Evolutionary conservation across 2,888 invertebrate species (phyloP).

Genomic region (Corbicula japonica): DNA sequence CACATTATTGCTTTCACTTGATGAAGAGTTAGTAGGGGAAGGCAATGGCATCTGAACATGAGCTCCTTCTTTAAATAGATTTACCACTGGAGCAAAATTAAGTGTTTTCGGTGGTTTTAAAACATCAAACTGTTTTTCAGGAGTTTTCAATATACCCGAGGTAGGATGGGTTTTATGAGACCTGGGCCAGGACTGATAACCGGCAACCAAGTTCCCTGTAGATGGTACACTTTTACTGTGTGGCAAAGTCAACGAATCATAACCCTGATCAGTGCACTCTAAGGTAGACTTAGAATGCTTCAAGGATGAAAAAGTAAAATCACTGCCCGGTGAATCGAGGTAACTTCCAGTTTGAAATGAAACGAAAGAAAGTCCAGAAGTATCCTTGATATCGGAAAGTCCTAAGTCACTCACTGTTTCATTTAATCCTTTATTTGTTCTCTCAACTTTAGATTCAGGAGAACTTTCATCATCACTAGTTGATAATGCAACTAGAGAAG

Average conservation of each 20-base stretch:
- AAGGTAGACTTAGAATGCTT: slow-evolving; percentile 57
- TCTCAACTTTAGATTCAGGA: slow-evolving; percentile 37
- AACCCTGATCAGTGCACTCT: slow-evolving; percentile 62
- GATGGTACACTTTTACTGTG: slow-evolving; percentile 24
- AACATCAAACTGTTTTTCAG: slow-evolving; percentile 68
- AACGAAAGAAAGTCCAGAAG: slow-evolving; percentile 52
- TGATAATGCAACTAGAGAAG: slow-evolving; percentile 76
- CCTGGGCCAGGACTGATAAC: slow-evolving; percentile 81
- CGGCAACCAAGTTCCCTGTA: slow-evolving; percentile 34
- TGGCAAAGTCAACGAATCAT: slow-evolving; percentile 37
- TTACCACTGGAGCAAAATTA: slow-evolving; percentile 81
- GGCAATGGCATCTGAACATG: slow-evolving; percentile 75
- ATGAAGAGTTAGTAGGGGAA: slow-evolving; percentile 72
- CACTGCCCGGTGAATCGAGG: slow-evolving; percentile 38
- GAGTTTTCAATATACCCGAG: slow-evolving; percentile 80
- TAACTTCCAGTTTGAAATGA: slow-evolving; percentile 53
- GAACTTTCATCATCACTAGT: slow-evolving; percentile 73
- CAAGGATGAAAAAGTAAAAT: slow-evolving; percentile 36
- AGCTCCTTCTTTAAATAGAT: slow-evolving; percentile 76
- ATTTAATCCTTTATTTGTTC: slow-evolving; percentile 39
- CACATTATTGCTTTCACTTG: slow-evolving; percentile 64
- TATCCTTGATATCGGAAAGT: slow-evolving; percentile 32
- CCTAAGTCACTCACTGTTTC: slow-evolving; percentile 49
- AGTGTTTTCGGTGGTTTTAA: slow-evolving; percentile 75
- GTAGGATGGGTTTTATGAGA: slow-evolving; percentile 66